phyloP scores from a whole-genome alignment of 2,113 vertebrate species.

The Natator depressus region DNA sequence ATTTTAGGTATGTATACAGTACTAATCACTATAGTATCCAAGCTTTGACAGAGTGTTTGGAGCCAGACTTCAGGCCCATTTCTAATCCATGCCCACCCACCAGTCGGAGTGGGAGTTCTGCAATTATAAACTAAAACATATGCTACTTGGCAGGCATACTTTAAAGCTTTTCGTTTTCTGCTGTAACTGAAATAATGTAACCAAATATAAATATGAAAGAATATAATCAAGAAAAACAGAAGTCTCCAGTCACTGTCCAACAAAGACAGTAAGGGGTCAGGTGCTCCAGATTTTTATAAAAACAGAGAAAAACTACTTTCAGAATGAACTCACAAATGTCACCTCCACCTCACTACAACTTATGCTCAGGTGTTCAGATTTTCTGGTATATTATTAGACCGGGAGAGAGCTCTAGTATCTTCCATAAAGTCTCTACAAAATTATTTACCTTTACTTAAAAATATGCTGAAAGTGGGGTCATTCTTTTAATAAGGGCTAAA shows the following conservation, averaged over 20 bases:
- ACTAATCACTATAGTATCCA: neutral
- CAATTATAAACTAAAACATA: neutral
- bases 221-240: neutral
- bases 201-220: neutral
- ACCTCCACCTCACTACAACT: neutral
- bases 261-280: neutral
- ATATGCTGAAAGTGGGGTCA: neutral
- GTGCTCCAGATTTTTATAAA: neutral
- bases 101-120: neutral
- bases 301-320: neutral
- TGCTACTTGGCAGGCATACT: neutral
- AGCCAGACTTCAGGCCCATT: neutral
- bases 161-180: neutral
- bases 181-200: slow-evolving; percentile 23
- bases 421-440: neutral
- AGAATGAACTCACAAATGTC: neutral
- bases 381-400: neutral
- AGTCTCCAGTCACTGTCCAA: neutral
- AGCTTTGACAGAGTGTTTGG: neutral
- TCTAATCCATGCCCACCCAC: neutral
- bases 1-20: neutral
- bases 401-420: rapidly evolving
- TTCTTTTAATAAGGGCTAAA: neutral
- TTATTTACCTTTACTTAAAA: neutral
- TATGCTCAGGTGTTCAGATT: neutral